phyloP scores from a whole-genome alignment of 2,113 vertebrate genomes.

The Rhinolophus sinicus region DNA sequence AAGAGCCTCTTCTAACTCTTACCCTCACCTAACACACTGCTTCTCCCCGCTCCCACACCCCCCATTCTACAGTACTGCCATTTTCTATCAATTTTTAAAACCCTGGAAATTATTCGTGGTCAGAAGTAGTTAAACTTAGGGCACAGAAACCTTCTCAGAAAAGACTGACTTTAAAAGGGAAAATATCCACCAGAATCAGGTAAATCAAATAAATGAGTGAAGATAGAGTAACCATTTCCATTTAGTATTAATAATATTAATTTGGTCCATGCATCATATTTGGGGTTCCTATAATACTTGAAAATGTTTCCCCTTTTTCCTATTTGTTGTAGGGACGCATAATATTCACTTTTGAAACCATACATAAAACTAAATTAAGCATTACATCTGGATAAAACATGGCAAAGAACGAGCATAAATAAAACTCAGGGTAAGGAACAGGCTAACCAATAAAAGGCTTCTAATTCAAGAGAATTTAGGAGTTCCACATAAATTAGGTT shows the following conservation, averaged over 20 bases:
- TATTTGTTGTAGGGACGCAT: not conserved
- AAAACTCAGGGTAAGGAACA: not conserved
- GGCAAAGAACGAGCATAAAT: not conserved
- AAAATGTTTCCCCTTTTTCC: not conserved
- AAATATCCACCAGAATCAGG: not conserved
- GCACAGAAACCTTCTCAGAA: not conserved
- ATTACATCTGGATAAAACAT: not conserved
- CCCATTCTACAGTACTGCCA: not conserved
- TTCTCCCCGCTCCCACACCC: not conserved
- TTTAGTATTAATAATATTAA: not conserved
- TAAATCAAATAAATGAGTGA: not conserved
- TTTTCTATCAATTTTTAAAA: not conserved
- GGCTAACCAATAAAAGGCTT: not conserved
- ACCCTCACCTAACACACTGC: not conserved
- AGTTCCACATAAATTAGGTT: not conserved
- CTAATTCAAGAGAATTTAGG: not conserved
- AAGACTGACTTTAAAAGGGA: conserved; percentile 23
- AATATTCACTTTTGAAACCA: conserved; percentile 13
- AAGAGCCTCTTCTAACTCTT: not conserved
- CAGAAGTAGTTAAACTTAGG: not conserved
- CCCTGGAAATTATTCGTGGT: conserved; percentile 22
- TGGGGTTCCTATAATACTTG: not conserved
- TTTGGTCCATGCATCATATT: not conserved
- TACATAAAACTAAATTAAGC: not conserved
- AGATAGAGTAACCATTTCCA: not conserved